A percentile compares a stretch with the other conserved stretches of the same genome.
Conservation (phyloP, 2,797 vertebrate genomes). For the Bradypodion ventrale region DNA sequence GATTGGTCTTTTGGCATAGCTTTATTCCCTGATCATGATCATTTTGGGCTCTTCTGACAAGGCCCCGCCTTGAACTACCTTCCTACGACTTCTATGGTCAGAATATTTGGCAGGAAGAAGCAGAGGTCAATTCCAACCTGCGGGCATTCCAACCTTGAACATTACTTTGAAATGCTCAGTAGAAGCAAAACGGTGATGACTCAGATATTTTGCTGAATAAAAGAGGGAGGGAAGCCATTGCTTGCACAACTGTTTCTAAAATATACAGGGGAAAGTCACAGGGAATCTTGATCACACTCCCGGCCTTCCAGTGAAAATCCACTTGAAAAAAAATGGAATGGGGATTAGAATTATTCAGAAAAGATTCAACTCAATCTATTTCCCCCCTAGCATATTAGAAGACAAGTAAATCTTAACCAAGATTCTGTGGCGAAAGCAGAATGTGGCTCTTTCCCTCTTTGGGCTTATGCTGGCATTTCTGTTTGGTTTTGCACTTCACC, state of each 20-base stretch:
- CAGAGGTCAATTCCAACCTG: background rate
- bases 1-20: background rate
- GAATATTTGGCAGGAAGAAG: too few relatives aligned
- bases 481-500: constrained; percentile 44
- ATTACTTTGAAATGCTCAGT: background rate
- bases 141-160: background rate
- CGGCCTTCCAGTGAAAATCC: background rate
- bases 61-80: background rate
- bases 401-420: constrained; percentile 19
- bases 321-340: background rate
- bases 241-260: background rate
- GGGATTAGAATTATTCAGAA: background rate
- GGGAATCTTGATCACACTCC: background rate
- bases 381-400: constrained; percentile 1
- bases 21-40: background rate
- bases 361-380: background rate
- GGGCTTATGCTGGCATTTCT: constrained; percentile 35
- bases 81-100: background rate
- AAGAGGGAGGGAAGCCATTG: background rate
- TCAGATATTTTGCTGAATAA: background rate
- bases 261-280: background rate
- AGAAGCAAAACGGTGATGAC: background rate
- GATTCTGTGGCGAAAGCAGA: constrained; percentile 34
- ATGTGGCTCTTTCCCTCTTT: constrained; percentile 1
- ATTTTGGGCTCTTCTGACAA: background rate